Evolutionary conservation across 2,888 invertebrate genomes (phyloP), one percentile per base, ranked within the genome.

Genomic region (Aplocera efformata): DNA sequence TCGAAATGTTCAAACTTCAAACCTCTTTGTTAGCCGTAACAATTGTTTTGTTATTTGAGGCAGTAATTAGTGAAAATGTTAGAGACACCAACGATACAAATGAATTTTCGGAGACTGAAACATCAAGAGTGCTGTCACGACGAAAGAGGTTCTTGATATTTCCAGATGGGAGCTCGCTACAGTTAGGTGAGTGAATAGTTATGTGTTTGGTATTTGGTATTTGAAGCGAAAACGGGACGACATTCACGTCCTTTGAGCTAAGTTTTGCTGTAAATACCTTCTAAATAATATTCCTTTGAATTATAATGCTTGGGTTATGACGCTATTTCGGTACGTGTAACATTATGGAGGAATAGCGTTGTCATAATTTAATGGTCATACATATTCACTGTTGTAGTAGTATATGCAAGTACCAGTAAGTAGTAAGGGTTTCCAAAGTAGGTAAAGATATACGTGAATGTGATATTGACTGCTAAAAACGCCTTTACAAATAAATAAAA

Each of bases 101-200:
- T 48, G 64, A 59, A 41, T 64, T 64, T 56, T 53, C 52, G 23
- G 64, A 57, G 53, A 72, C 68, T 60, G 63, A 58, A 43, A 57
- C 52, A 52, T 63, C 74, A 37, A 71, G 64, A 57, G 53, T 72
- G 32, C 64, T 90, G 60, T 90, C 90, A 21, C 80, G 91, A 55
- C 79, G 82, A 58, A 90, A 90, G 71, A 88, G 91, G 66, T 91
- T 89, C 70, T 63, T 91, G 63, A 79, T 89, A 60, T 91, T 91
- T 72, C 91, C 91, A 32, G 89, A 90, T 51, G 91, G 91, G 42
- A 90, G 90, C 63, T 91, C 91, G 42, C 62, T 91, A 45, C 91
- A 91, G 80, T 86, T 91, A 61, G 89, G 90, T 90, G 63, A 60
- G 82, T 75, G 50, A 55, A 55, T 57, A 64, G 50, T 60, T 53